phyloP scores from a whole-genome alignment of 1,140 invertebrate species.

The Diorhabda sublineata region DNA sequence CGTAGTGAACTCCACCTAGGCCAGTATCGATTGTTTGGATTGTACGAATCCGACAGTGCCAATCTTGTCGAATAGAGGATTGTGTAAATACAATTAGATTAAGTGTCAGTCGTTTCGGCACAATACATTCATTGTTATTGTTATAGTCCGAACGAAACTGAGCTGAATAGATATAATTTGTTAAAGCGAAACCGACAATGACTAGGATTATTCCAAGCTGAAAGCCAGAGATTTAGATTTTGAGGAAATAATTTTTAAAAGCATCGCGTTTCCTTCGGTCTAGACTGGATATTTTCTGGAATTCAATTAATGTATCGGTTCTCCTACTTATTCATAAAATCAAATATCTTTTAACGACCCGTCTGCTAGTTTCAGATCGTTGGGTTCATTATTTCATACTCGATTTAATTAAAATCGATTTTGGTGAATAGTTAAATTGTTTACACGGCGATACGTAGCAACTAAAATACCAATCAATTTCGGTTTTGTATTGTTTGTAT shows the following conservation, averaged over 20 bases:
- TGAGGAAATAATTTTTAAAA: conserved; percentile 11
- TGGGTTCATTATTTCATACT: too few relatives aligned
- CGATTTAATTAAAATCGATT: too few relatives aligned
- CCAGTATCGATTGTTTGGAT: neutral
- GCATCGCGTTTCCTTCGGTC: conserved; percentile 2
- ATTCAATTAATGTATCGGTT: neutral
- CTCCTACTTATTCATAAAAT: too few relatives aligned
- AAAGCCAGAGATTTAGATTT: neutral
- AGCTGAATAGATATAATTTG: conserved; percentile 27
- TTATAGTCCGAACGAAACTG: conserved; percentile 27
- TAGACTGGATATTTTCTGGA: conserved; percentile 5
- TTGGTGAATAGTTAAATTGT: too few relatives aligned
- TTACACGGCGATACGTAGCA: too few relatives aligned
- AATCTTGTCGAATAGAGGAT: conserved; percentile 32
- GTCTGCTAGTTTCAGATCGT: too few relatives aligned
- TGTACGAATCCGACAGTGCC: conserved; percentile 7
- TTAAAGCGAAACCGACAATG: conserved; percentile 11
- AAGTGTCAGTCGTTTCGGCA: conserved; percentile 32
- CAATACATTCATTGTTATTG: conserved; percentile 36
- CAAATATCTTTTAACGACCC: too few relatives aligned
- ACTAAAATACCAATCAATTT: too few relatives aligned
- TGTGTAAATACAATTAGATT: conserved; percentile 40
- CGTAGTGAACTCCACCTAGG: neutral
- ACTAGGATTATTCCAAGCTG: conserved; percentile 12
- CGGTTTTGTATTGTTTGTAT: too few relatives aligned